Evolutionary conservation across 2,113 vertebrate genomes (phyloP), one percentile per base, ranked within the genome.

Genomic region (Dissostichus mawsoni): DNA sequence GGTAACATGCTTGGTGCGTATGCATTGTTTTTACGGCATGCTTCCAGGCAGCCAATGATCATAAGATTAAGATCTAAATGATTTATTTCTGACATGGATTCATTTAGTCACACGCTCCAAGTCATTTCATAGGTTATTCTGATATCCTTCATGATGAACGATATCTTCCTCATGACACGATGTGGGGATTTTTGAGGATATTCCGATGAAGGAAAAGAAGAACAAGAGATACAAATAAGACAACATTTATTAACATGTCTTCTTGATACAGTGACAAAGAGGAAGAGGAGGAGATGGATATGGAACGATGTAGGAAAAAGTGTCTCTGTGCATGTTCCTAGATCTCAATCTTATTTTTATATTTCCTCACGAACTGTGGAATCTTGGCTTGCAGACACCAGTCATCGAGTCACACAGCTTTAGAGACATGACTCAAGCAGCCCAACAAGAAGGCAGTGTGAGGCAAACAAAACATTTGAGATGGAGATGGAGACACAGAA

Each of bases 301-400:
- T 57, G 59, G 53, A 65, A 59, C 36, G 8, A 29, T 50, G 50
- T 51, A 62, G 69, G 73, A 74, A 76, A 87, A 68, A 36, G 12
- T 71, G 67, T 7, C 61, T 79, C 36, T 65, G 56, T 68, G 11
- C 16, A 63, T 69, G 51, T 71, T 82, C 68, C 71, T 59, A 72
- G 74, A 76, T 81, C 25, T 67, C 65, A 36, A n/a, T 62, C 5
- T 45, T 59, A 63, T 69, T 87, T 81, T 78, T 89, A 78, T 13
- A 80, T 69, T 89, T 85, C 76, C 58, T 76, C 71, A 67, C 83
- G 47, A 62, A 66, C 58, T 87, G 72, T 84, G 86, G 84, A 90
- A 89, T 90, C 78, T 90, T 90, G 84, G 84, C 88, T 47, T 50
- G 51, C 47, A 18, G n/a, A 48, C 52, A 64, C 70, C 72, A 71